Evolutionary conservation across 2,888 invertebrate species (phyloP).

Genomic region (Lepidonotus clava): DNA sequence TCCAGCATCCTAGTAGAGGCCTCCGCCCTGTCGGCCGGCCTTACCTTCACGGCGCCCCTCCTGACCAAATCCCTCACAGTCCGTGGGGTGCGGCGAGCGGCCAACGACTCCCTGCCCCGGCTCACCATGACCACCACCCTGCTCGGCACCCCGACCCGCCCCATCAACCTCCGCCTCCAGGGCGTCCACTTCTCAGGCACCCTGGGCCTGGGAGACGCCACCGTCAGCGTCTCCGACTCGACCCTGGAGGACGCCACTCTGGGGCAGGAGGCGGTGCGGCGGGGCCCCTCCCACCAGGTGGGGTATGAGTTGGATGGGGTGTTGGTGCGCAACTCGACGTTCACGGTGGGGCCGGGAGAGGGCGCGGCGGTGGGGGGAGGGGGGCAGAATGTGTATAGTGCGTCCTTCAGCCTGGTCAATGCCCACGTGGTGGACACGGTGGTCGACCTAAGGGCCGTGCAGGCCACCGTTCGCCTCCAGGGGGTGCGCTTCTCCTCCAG

Average conservation of each 20-base stretch:
- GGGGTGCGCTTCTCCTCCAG: not conserved
- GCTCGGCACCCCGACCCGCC: not conserved
- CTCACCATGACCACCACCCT: not conserved
- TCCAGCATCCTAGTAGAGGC: slow-evolving; percentile 10
- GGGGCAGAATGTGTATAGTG: slow-evolving; percentile 6
- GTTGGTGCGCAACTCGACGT: not conserved
- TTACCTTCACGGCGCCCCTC: not conserved
- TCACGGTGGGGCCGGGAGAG: not conserved
- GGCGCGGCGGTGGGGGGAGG: not conserved
- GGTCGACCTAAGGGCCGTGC: slow-evolving; percentile 6
- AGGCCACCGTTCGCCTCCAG: not conserved
- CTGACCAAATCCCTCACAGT: slow-evolving; percentile 22
- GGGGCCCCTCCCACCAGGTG: not conserved
- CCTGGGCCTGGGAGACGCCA: not conserved
- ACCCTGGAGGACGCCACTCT: slow-evolving; percentile 31
- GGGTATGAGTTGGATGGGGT: not conserved
- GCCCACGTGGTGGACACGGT: not conserved
- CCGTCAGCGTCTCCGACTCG: slow-evolving; percentile 15
- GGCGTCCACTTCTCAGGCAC: slow-evolving; percentile 2
- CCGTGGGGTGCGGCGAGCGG: not conserved
- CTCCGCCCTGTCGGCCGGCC: not conserved
- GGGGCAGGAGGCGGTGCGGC: not conserved
- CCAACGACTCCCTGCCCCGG: not conserved
- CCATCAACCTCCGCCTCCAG: not conserved
- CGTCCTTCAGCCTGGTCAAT: not conserved